Conservation (phyloP, 2,113 vertebrate species). For the Noctilio leporinus region DNA sequence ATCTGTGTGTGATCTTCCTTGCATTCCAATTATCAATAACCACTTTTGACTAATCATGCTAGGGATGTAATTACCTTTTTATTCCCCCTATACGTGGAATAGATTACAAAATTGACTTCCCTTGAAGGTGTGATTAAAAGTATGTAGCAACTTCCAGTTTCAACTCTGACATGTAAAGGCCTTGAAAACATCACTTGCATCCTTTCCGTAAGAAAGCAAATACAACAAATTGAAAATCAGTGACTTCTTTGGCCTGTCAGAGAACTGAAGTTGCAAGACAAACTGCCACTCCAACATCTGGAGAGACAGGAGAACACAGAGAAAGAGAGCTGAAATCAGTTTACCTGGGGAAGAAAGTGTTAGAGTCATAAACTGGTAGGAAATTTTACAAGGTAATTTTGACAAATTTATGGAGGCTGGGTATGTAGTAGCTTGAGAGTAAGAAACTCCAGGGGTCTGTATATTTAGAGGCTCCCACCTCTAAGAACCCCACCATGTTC, state of each 20-base stretch:
- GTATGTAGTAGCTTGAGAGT: background rate
- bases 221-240: background rate
- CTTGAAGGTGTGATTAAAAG: background rate
- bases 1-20: background rate
- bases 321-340: background rate
- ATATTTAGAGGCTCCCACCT: background rate
- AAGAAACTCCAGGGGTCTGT: background rate
- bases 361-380: background rate
- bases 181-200: background rate
- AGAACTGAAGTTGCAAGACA: background rate
- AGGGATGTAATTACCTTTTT: background rate
- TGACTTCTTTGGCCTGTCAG: background rate
- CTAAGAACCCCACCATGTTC: background rate
- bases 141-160: background rate
- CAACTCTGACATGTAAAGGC: background rate
- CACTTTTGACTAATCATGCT: background rate
- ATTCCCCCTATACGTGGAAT: background rate
- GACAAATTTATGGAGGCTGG: background rate
- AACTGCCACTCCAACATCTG: background rate
- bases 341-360: background rate
- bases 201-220: background rate
- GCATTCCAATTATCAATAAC: background rate
- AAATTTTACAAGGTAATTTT: background rate
- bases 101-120: background rate
- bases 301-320: background rate